Evolutionary conservation across 2,797 vertebrate species (phyloP), one percentile per base, ranked within the genome.

Genomic region (Protosalanx chinensis): DNA sequence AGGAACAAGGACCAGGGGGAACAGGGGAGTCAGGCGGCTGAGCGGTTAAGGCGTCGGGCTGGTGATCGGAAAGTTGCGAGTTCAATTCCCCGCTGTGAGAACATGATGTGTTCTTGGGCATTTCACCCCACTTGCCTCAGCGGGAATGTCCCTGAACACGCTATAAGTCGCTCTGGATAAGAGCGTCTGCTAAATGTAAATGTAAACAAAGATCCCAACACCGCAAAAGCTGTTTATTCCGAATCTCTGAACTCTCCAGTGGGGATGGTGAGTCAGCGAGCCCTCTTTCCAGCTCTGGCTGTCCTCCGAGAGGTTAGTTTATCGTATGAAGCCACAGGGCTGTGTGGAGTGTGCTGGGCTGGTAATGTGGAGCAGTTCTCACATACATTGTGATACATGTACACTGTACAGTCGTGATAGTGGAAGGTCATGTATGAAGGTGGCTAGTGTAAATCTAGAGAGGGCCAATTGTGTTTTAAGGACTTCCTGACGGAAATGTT

Each of bases 211-310:
- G 59, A 23, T 35, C 68, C 53, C 57, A 53, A 41, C 15, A 15
- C 58, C 41, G 30, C 74, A 70, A 83, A 72, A 66, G 72, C 77
- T 68, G 70, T 7, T 75, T 85, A 77, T 78, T 65, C 51, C 6
- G 53, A 60, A 58, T 35, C 75, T 76, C 27, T 72, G 75, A 75
- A 72, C 3, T 8, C 72, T 6, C 37, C 81, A 53, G 20, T 15
- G 29, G 1, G 62, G 6, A 13, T 76, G 63, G 83, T 84, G 78
- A 82, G 79, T 78, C 60, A 63, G 79, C 27, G 78, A 12, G 62
- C 13, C 72, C 37, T 30, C 60, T 27, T 68, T 81, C 41, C 60
- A 49, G 32, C 49, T 15, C 60, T 23, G 41, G 18, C 18, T 58
- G 56, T 58, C 56, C n/a, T 20, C 18, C 7, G 2, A 58, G 6